Base-by-base conservation (phyloP, 1,140 invertebrate genomes). In the Nautilus pompilius region DNA sequence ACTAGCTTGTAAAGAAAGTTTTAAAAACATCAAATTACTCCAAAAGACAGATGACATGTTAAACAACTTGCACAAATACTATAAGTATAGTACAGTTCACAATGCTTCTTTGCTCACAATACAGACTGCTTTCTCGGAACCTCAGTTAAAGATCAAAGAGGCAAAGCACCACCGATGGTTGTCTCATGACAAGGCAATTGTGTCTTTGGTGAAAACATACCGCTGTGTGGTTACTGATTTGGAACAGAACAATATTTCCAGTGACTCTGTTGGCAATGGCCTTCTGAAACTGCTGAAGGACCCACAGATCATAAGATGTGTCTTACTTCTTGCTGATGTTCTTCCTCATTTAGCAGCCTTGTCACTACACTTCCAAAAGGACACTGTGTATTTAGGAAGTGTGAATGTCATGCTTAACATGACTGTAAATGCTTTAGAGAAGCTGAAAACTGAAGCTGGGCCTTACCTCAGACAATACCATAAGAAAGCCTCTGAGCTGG, bases 141-240 rank as follows among this genome's bases (percentile, higher is more conserved):
- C 58, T 34, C 64, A 58, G 26, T 5, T 61, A 5, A 24, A 30
- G 6, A 66, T 66, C 2, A 61, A 61, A 54, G 51, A 62, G 24
- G 61, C 61, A 2, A 62, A 62, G 20, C 61, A 62, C 28, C 61
- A 62, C 54, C 53, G 59, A 8, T 66, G 64, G 64, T 41, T 66
- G 1, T 56, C 49, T 8, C 59, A 66, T 34, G 49, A 66, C 29
- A 60, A 66, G 30, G 59, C 59, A 45, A 59, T 66, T 10, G n/a
- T 30, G 2, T 48, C 30, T 10, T 26, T 66, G 29, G 54, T 62
- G 15, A 15, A 51, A 24, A 30, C 32, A 3, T 62, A 58, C 53
- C 26, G 62, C 15, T 2, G 24, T 24, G 41, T 66, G 15, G 32
- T 61, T 20, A 34, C 34, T 20, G 64, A 66, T 45, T 26, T 62